Evolutionary conservation across 2,113 vertebrate genomes (phyloP), one percentile per base, ranked within the genome.

Genomic region (Aptenodytes forsteri): DNA sequence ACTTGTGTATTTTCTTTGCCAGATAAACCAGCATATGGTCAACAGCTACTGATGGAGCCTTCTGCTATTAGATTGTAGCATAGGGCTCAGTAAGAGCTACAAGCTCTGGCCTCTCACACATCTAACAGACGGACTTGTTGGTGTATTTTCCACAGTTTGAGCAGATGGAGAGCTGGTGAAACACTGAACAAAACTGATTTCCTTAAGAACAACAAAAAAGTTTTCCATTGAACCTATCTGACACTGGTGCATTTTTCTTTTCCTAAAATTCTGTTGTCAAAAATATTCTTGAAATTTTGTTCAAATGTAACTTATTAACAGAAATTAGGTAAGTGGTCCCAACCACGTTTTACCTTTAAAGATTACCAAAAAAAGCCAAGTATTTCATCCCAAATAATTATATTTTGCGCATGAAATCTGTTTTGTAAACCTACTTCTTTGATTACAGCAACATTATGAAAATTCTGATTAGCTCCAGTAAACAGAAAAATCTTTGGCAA

Each of bases 121-220:
- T 50, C 42, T 59, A 87, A 61, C 77, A 81, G 44, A 83, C 32
- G 8, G 73, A 15, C 70, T 85, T 59, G 52, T 80, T 92, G 90
- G 52, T 47, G 6, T 67, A 9, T 84, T 71, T 75, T 72, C 55
- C 65, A 55, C n/a, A 32, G 32, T 54, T 17, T 44, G 46, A 94
- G 77, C 90, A 87, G 90, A 89, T 36, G 83, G 66, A 82, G 14
- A 90, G 42, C 54, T 82, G 52, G 47, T 85, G 73, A 88, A 93
- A 93, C 65, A 55, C 17, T 29, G 47, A 85, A 93, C 21, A 89
- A 67, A 84, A 67, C 29, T 20, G 17, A 66, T 62, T 81, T 93
- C 61, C 38, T 65, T 4, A 84, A 79, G 18, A 78, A 42, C 17
- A 55, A 49, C 34, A 62, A 34, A 30, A 38, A 69, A 56, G 34